Percentiles rank a stretch among this genome's conserved stretches.
phyloP scores from a whole-genome alignment of 2,888 invertebrate genomes.

The Hypercompe scribonia region DNA sequence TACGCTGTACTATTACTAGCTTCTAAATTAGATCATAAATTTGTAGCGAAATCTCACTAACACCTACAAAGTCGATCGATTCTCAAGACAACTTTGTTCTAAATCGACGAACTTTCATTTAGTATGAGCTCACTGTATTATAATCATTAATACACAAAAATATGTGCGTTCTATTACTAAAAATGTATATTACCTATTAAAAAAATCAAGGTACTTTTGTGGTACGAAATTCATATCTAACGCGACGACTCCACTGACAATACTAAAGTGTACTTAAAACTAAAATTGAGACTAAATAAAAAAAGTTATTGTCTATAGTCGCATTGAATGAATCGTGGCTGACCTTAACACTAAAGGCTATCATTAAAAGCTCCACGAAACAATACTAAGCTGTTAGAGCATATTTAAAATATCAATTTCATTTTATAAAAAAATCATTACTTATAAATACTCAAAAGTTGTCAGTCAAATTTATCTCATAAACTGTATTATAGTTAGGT shows the following conservation, averaged over 20 bases:
- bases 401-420: neutral
- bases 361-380: slow-evolving; percentile 1
- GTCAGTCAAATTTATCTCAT: neutral
- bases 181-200: slow-evolving; percentile 3
- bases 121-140: neutral
- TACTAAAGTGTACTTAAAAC: slow-evolving; percentile 32
- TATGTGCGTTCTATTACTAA: slow-evolving; percentile 7
- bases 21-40: neutral
- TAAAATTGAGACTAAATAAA: slow-evolving; percentile 32
- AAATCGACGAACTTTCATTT: slow-evolving; percentile 5
- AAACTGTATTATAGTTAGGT: neutral
- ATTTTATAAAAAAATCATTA: neutral
- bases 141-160: neutral
- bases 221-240: slow-evolving; percentile 14
- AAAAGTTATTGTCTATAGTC: slow-evolving; percentile 1
- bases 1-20: neutral
- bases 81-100: neutral
- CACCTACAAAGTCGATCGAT: neutral
- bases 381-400: slow-evolving; percentile 19
- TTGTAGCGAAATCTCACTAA: slow-evolving; percentile 1
- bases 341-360: neutral
- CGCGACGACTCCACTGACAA: slow-evolving; percentile 31
- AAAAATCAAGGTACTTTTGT: slow-evolving; percentile 27
- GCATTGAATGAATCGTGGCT: slow-evolving; percentile 1
- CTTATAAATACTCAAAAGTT: neutral